Conservation (phyloP, 2,888 invertebrate species). For the Bedellia somnulentella region DNA sequence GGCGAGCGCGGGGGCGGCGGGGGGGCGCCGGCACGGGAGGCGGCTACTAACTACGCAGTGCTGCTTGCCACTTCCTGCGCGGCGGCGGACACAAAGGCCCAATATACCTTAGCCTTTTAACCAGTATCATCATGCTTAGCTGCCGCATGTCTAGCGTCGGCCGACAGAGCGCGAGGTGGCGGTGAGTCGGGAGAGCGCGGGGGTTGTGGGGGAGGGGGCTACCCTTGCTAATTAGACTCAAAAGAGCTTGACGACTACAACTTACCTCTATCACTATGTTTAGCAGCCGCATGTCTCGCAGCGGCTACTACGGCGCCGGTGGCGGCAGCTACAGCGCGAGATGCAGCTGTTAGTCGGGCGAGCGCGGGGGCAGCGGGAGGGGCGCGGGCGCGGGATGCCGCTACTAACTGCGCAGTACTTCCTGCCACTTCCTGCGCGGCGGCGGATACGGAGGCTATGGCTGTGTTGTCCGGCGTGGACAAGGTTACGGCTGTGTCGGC, state of each 20-base stretch:
- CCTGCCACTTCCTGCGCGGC: conserved; percentile 97
- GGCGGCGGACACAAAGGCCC: conserved; percentile 77
- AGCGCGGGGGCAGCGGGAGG: conserved; percentile 80
- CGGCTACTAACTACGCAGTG: neutral
- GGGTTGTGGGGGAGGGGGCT: conserved; percentile 82
- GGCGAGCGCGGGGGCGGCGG: conserved; percentile 76
- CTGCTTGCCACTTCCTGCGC: conserved; percentile 65
- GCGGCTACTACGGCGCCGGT: conserved; percentile 87
- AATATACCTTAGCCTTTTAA: too few species aligned
- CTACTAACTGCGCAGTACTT: conserved; percentile 95
- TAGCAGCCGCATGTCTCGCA: conserved; percentile 69
- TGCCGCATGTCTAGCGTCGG: conserved; percentile 74
- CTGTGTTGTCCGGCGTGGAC: too few species aligned
- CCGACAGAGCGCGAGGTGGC: conserved; percentile 70
- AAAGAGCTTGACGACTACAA: too few species aligned
- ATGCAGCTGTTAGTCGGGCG: conserved; percentile 66
- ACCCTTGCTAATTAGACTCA: too few species aligned
- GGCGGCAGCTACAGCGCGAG: conserved; percentile 76
- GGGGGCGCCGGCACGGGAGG: conserved; percentile 38
- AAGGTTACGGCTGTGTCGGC: too few species aligned
- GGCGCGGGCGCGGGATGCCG: conserved; percentile 95
- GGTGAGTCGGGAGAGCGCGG: conserved; percentile 75
- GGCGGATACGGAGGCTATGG: conserved; percentile 89
- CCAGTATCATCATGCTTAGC: too few species aligned
- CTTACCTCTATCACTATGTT: too few species aligned